Base-by-base conservation (phyloP, 2,888 invertebrate species). In the Candidula unifasciata region DNA sequence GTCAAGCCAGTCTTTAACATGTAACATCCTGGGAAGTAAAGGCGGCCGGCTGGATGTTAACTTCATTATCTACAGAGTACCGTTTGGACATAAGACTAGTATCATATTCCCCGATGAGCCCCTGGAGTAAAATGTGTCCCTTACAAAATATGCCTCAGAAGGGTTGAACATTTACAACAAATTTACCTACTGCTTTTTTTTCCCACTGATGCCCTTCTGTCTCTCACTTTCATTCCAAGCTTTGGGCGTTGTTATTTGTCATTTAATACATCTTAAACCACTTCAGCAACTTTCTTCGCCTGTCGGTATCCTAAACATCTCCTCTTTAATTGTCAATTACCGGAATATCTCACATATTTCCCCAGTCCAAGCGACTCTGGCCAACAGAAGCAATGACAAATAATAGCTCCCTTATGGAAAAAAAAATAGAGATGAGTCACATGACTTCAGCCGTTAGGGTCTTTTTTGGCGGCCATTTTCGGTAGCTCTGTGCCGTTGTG, bases 361-460 rank as follows among this genome's bases (percentile, higher is more conserved):
- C 52, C 52, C 69, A 52, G 80, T 71, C 57, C 80, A 80, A 18
- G 54, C 54, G 54, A 52, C 52, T 80, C 13, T 8, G 10, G 18
- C 30, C 80, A 33, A 3, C 18, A 64, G 21, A 18, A 52, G 27
- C 3, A 66, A 35, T 44, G 44, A 27, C 18, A 66, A 68, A 80
- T 71, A 71, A 80, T 80, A 71, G 30, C 80, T 80, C 52, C 44
- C 44, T 52, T 69, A 66, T 64, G 66, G 30, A n/a, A 66, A 30
- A 54, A 80, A 80, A 54, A 80, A 80, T 71, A 80, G 68, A n/a
- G 80, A 33, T 80, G 80, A 80, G 27, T 80, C 80, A 80, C 27
- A 33, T 33, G 8, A 33, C 54, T 18, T 33, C n/a, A 54, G 30
- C n/a, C 21, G 5, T 10, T n/a, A 52, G 44, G 13, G 30, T 44